Conservation (phyloP, 2,888 invertebrate species). For the Ypsolopha sequella region DNA sequence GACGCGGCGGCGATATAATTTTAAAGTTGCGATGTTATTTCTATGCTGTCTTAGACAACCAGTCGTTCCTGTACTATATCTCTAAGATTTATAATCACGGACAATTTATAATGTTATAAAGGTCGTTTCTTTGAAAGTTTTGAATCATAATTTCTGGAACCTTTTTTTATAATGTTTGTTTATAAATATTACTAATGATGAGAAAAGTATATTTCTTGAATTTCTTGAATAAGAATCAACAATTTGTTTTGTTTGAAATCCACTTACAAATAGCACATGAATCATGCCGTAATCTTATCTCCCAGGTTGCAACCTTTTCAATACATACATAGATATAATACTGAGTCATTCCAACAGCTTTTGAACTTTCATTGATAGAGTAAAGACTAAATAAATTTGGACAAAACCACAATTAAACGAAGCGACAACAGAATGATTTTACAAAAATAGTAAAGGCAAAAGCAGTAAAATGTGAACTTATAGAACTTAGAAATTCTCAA, state of each 20-base stretch:
- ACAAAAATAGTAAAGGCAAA: background rate
- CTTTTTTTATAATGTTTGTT: too few relatives aligned
- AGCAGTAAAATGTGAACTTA: conserved; percentile 25
- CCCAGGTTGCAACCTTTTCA: background rate
- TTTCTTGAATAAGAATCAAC: background rate
- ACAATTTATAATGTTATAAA: background rate
- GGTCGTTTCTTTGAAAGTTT: background rate
- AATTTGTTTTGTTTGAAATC: conserved; percentile 1
- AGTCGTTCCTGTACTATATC: background rate
- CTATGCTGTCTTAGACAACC: background rate
- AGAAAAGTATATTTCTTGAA: too few relatives aligned
- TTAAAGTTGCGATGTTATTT: conserved; percentile 29
- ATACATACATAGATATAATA: too few relatives aligned
- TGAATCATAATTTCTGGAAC: too few relatives aligned
- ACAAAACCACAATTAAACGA: background rate
- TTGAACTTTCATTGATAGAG: conserved; percentile 1
- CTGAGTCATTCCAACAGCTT: background rate
- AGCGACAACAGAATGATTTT: background rate
- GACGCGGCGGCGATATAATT: conserved; percentile 28
- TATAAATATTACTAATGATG: too few relatives aligned
- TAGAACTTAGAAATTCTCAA: conserved; percentile 21
- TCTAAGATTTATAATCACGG: background rate
- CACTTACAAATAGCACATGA: background rate
- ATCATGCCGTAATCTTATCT: background rate
- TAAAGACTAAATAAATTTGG: background rate